These are phyloP conservation scores for Uria lomvia DNA, from an alignment of 2,113 vertebrate species.

Conservation along the genomic window DNA sequence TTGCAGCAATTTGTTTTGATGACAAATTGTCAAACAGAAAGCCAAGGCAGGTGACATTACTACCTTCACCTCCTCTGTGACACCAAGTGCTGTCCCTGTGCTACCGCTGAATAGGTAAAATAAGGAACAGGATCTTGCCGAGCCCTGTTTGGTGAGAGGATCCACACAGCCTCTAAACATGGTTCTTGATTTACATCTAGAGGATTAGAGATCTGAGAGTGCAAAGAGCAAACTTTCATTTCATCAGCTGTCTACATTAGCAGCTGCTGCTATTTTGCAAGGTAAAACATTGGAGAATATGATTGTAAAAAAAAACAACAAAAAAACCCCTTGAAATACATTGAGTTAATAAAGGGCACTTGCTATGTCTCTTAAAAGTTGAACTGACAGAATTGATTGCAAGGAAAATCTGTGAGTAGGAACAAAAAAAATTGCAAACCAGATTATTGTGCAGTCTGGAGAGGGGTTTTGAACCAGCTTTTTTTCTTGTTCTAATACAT, in stretches of 20 bases:
- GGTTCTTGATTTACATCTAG: background rate
- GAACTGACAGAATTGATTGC: background rate
- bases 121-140: background rate
- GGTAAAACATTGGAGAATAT: background rate
- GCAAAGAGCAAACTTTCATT: background rate
- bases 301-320: background rate
- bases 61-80: background rate
- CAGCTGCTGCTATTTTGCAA: background rate
- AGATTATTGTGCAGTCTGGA: background rate
- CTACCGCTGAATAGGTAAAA: background rate
- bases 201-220: background rate
- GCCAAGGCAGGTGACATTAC: background rate
- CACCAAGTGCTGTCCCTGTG: background rate
- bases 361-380: background rate
- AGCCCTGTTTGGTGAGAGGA: background rate
- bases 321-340: background rate
- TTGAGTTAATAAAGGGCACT: background rate
- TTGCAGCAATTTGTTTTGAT: constrained; percentile 26
- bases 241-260: background rate
- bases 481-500: background rate
- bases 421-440: background rate
- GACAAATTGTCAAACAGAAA: background rate
- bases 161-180: background rate
- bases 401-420: background rate
- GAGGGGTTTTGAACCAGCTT: background rate